These are phyloP conservation scores for Dermatophagoides farinae DNA, from an alignment of 1,140 invertebrate species.

Conservation along the genomic window DNA sequence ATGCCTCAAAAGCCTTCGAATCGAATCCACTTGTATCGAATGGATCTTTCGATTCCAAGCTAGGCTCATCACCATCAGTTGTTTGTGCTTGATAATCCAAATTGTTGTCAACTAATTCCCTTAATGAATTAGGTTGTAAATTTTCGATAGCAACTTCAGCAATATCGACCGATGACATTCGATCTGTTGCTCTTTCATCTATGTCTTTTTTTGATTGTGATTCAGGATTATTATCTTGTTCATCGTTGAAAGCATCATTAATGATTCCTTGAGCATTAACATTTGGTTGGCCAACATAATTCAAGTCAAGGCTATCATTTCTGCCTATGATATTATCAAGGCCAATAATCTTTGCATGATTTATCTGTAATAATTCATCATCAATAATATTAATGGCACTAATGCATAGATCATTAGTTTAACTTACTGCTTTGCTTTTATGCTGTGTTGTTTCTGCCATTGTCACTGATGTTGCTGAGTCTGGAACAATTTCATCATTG, in stretches of 20 bases:
- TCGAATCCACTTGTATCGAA: conserved; percentile 18
- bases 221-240: background rate
- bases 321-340: too few species aligned
- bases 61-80: background rate
- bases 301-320: background rate
- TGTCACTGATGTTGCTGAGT: background rate
- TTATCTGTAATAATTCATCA: background rate
- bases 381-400: background rate
- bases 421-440: background rate
- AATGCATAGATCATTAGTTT: too few species aligned
- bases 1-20: conserved; percentile 23
- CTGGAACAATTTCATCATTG: background rate
- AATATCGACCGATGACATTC: background rate
- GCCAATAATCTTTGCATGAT: too few species aligned
- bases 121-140: conserved; percentile 4
- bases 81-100: background rate
- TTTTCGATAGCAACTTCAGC: background rate
- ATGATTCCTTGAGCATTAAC: conserved; percentile 6
- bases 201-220: background rate
- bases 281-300: conserved; percentile 6
- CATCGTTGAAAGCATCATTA: conserved; percentile 11
- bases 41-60: conserved; percentile 14
- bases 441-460: too few species aligned
- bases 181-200: background rate
- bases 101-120: background rate